These are phyloP conservation scores for Ursus arctos DNA, from an alignment of 2,113 vertebrate species.

Conservation along the genomic window DNA sequence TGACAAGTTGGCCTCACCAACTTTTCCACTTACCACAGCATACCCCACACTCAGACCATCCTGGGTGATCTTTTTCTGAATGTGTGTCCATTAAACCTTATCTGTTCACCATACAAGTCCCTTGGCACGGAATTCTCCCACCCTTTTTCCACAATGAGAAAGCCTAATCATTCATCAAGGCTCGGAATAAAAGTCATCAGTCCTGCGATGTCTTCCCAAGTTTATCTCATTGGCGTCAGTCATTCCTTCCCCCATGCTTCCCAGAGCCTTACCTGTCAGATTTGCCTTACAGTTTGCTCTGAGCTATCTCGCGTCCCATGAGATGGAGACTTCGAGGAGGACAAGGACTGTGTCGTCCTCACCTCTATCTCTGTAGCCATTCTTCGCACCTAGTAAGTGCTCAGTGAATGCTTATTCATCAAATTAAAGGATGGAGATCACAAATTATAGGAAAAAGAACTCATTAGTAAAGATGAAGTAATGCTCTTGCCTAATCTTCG, in stretches of 20 bases:
- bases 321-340: neutral
- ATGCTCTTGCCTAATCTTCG: neutral
- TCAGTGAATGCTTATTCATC: constrained; percentile 10
- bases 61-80: neutral
- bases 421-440: neutral
- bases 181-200: neutral
- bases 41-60: neutral
- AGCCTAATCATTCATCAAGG: neutral
- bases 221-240: neutral
- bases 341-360: neutral
- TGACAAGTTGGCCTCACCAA: neutral
- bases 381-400: neutral
- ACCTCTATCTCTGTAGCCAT: neutral
- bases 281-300: neutral
- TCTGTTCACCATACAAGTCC: neutral
- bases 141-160: neutral
- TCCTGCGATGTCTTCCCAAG: neutral
- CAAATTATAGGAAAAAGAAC: neutral
- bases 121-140: neutral
- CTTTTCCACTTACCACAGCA: neutral
- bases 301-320: neutral
- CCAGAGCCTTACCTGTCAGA: neutral
- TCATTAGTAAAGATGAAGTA: neutral
- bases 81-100: neutral
- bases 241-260: neutral